Base-by-base conservation (phyloP, 1,140 invertebrate genomes). In the Trypoxylus dichotomus region DNA sequence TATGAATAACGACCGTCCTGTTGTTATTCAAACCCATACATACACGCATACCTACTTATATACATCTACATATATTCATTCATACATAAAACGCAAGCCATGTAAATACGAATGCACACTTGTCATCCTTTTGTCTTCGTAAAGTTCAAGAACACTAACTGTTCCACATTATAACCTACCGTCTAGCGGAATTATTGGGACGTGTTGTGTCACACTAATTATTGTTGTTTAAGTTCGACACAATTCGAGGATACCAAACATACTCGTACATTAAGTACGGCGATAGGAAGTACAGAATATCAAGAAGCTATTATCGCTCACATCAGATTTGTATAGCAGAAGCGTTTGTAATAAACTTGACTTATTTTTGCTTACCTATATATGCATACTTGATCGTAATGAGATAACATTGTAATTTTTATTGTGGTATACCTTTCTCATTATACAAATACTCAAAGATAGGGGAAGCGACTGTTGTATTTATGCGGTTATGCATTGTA, bases 131-230 rank as follows among this genome's bases (percentile, higher is more conserved):
- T 58, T 58, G 47, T 58, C 47, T 58, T 58, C 47, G 47, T 58
- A 58, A 58, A 58, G 47, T 58, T 58, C 47, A 58, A 58, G 47
- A 58, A 58, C 47, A 58, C 21, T 58, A 58, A 58, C 47, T 58
- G 47, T 58, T 58, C 47, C 47, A 58, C 47, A 58, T 58, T 19
- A 19, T 58, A 58, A 58, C 47, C 47, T 58, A 21, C 15, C 15
- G 47, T 58, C 15, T 58, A 58, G 47, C 47, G 47, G 47, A 58
- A 58, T 58, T 58, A 58, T 58, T 58, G 47, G 47, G 47, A 58
- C 47, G 47, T 58, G 47, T 58, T 58, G 47, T 58, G 47, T 58
- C 47, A 58, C 47, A 58, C 3, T 58, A 58, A 58, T 58, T 58
- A 58, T 13, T 58, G 47, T 58, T 21, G 47, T 58, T 58, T 58